Base-by-base conservation (phyloP, 1,140 invertebrate genomes). In the Drosophila murphyi region DNA sequence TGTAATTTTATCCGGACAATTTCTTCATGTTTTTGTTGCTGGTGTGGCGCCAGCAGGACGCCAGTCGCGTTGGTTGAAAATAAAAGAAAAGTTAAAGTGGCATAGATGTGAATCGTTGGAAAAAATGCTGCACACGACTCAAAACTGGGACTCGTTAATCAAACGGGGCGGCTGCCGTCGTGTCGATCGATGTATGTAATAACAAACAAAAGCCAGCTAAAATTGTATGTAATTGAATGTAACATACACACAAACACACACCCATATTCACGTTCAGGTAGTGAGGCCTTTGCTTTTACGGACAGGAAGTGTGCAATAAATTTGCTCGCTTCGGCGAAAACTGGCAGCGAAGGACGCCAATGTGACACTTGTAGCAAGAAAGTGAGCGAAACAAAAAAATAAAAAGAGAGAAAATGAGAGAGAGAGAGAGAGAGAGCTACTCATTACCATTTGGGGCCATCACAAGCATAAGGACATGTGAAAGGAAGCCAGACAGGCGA, bases 361-460 rank as follows among this genome's bases (percentile, higher is more conserved):
- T 28, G 69, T 72, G 77, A 85, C 77, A 85, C 81, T 85, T 63
- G 34, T 47, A 39, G 56, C 31, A 43, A 51, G 50, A 35, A 35
- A 34, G 39, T 5, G 10, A 59, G 55, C n/a, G 1, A 57, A 39
- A n/a, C 10, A 48, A n/a, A 31, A 3, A 61, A 1, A 61, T 35
- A 43, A 10, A 8, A 28, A 28, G 52, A 39, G 4, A 43, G 10
- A 37, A 37, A 0, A 63, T 29, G 12, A 28, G 29, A 28, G 35
- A 41, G 37, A 37, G 39, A 48, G 39, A 56, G 7, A 34, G 39
- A 43, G 6, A 31, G 48, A 51, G 43, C 3, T 7, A 56, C 85
- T 88, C 83, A 88, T 88, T 88, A 88, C 85, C 80, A 88, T 88
- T 88, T 82, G 72, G 76, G 82, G 83, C 63, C 85, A 72, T 75